These are phyloP conservation scores for Halcyon badia DNA, from an alignment of 2,797 vertebrate species.

Conservation along the genomic window DNA sequence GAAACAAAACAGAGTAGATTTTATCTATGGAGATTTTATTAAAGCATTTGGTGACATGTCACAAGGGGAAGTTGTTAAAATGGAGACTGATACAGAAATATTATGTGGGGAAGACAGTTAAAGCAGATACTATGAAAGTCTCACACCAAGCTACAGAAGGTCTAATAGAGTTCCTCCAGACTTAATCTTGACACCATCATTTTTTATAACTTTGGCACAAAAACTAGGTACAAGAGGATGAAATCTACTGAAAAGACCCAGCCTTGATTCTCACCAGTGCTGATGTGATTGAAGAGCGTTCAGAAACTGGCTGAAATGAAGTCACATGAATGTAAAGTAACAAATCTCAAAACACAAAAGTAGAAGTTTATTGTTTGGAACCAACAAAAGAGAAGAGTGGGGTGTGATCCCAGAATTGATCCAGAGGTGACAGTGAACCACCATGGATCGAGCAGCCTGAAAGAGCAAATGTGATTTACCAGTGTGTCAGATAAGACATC, in stretches of 20 bases:
- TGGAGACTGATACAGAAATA: not conserved
- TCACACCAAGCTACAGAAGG: not conserved
- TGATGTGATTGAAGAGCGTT: not conserved
- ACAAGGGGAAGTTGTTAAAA: not conserved
- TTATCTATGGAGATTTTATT: not conserved
- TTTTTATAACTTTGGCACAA: not conserved
- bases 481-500: not conserved
- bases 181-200: not conserved
- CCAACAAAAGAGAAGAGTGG: not conserved
- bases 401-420: not conserved
- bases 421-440: not conserved
- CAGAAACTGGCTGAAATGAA: not conserved
- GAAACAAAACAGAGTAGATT: not conserved
- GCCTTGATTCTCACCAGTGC: not conserved
- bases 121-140: not conserved
- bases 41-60: not conserved
- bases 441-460: not conserved
- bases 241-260: not conserved
- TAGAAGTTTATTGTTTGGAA: not conserved
- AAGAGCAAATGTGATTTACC: not conserved
- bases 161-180: not conserved
- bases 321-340: not conserved
- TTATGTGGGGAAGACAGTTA: not conserved
- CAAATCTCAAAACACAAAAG: not conserved
- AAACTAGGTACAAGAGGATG: not conserved